Base-by-base conservation (phyloP, 2,113 vertebrate genomes). In the Turnix velox region DNA sequence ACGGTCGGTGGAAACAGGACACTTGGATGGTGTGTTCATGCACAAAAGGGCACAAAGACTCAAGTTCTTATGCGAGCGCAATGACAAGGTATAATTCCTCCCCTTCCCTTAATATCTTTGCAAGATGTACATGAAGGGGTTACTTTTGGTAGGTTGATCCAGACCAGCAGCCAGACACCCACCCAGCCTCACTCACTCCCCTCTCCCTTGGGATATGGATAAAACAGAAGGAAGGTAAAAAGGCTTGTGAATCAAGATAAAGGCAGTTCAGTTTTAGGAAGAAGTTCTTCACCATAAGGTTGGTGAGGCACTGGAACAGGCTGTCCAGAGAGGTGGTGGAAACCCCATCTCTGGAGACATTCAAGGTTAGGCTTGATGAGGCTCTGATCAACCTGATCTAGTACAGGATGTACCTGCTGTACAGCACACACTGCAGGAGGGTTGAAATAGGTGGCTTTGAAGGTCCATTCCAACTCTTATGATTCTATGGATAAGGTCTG, bases 21-120 rank as follows among this genome's bases (percentile, higher is more conserved):
- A 99, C 83, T 97, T 99, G 97, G 99, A 99, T 9, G 99, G 99
- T 8, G 99, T 99, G 69, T 99, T 99, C 97, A 99, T 99, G 99
- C 99, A 99, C 97, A 99, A 99, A 98, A 98, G 99, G 97, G 99
- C 99, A 87, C 99, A 99, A 87, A 98, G 99, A 96, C 98, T 99
- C 86, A 99, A 99, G 93, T 99, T 99, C 96, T 97, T 99, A 52
- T 99, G 99, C 93, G 99, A 99, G 96, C 98, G 99, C 94, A 99
- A 99, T 6, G 99, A 99, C 97, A 99, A 99, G 99, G 99, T 99
- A 97, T 48, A 6, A 11, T n/a, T 55, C 45, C 15, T 18, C 30
- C 12, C 22, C 8, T 2, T 14, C 23, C 39, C 7, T 8, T 10
- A 2, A 7, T 22, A 33, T 45, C n/a, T 79, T 63, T 20, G 24